These are phyloP conservation scores for Boloria selene DNA, from an alignment of 2,888 invertebrate genomes.

Conservation along the genomic window DNA sequence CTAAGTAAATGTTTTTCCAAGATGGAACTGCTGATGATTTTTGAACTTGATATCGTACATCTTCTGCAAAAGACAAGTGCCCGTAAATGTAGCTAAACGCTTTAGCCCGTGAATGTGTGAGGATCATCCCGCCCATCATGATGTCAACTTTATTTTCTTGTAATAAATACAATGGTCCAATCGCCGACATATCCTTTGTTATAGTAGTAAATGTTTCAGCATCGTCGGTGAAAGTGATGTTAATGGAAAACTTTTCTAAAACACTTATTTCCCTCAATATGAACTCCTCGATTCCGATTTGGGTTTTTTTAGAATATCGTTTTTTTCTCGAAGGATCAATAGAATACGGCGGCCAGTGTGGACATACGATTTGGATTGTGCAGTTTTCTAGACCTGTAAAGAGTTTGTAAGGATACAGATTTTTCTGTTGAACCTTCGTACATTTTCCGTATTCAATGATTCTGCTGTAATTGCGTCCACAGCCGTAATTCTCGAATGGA, in stretches of 20 bases:
- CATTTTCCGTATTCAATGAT: constrained; percentile 56
- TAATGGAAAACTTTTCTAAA: constrained; percentile 51
- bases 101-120: constrained; percentile 44
- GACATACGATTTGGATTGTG: constrained; percentile 49
- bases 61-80: constrained; percentile 52
- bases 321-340: constrained; percentile 43
- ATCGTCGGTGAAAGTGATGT: constrained; percentile 45
- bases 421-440: constrained; percentile 28
- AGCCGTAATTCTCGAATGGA: constrained; percentile 59
- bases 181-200: constrained; percentile 43
- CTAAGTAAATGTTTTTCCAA: constrained; percentile 53
- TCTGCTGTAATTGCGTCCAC: constrained; percentile 56
- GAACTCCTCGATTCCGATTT: constrained; percentile 45
- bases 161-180: constrained; percentile 46
- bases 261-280: constrained; percentile 50
- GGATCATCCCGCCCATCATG: constrained; percentile 45
- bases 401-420: constrained; percentile 51
- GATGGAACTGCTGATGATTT: constrained; percentile 44
- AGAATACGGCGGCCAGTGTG: constrained; percentile 57
- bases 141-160: constrained; percentile 45
- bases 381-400: constrained; percentile 55
- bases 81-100: constrained; percentile 50
- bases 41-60: constrained; percentile 52
- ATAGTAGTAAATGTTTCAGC: constrained; percentile 42
- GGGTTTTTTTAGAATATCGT: not conserved